Evolutionary conservation across 2,113 vertebrate species (phyloP), one percentile per base, ranked within the genome.

Genomic region (Desmodus rotundus): DNA sequence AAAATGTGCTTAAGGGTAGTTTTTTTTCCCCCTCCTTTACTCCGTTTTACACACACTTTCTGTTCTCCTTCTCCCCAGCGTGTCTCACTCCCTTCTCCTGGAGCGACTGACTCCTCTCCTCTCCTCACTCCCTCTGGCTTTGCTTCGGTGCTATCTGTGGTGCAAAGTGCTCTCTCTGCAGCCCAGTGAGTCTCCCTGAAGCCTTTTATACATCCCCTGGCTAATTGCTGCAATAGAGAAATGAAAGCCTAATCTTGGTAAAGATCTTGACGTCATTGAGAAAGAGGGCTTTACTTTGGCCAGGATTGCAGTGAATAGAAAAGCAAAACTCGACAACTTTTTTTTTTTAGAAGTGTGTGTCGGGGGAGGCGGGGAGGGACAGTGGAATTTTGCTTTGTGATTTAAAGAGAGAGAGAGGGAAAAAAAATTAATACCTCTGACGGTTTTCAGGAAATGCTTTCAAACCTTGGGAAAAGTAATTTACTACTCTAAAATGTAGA

Each of bases 241-340:
- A 98, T 98, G 98, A 99, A 99, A 98, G 98, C 99, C 99, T 99
- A 99, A 99, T 99, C 99, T 99, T 98, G 98, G 98, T 98, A 98
- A 98, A 98, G 98, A 98, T 98, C 98, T 99, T 99, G 99, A 99
- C 99, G 99, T 99, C 99, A 99, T 98, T 98, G 98, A 98, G 98
- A 98, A 98, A 99, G 98, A 99, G 98, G 98, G 98, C 99, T 99
- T 99, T 99, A 98, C 98, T 99, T 98, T 98, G 98, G 98, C 98
- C 98, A 98, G 98, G 97, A 97, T 97, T 98, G 98, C 98, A 98
- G 98, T 98, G 98, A 98, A 98, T 98, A 98, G 98, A 98, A 98
- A 99, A 98, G 98, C 98, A 98, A 98, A 98, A 98, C 98, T 98
- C 98, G 81, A 98, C 98, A 98, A 98, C 97, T 93, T 98, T 97